Conservation (phyloP, 2,888 invertebrate species). For the Campopleginae sp. region DNA sequence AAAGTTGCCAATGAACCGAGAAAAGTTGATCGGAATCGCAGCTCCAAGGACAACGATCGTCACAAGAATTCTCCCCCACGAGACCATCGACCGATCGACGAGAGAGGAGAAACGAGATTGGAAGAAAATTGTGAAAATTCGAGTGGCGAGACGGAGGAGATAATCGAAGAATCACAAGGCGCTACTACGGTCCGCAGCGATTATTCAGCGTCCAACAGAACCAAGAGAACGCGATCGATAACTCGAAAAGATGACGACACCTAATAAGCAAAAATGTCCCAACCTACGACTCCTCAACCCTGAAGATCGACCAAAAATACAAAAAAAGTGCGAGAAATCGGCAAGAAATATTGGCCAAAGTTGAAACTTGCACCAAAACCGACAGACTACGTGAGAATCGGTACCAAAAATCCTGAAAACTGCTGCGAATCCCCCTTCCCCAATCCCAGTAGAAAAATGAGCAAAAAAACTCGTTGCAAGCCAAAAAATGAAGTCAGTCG, state of each 20-base stretch:
- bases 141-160: constrained; percentile 1
- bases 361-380: background rate
- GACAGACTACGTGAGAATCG: background rate
- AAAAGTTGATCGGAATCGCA: constrained; percentile 12
- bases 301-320: background rate
- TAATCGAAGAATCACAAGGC: constrained; percentile 7
- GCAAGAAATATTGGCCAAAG: background rate
- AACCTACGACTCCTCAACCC: background rate
- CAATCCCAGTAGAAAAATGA: background rate
- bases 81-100: background rate
- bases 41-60: background rate
- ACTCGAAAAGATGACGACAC: constrained; percentile 13
- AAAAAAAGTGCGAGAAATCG: background rate
- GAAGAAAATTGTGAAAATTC: background rate
- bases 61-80: background rate
- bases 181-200: background rate
- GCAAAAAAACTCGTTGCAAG: constrained; percentile 7
- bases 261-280: background rate
- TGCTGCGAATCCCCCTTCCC: background rate
- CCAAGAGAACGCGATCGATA: constrained; percentile 21
- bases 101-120: background rate
- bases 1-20: background rate
- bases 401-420: background rate
- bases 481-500: background rate
- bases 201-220: constrained; percentile 1